A percentile compares a stretch with the other conserved stretches of the same genome.
Conservation (phyloP, 2,888 invertebrate species). For the Zaprionus lineosus region DNA sequence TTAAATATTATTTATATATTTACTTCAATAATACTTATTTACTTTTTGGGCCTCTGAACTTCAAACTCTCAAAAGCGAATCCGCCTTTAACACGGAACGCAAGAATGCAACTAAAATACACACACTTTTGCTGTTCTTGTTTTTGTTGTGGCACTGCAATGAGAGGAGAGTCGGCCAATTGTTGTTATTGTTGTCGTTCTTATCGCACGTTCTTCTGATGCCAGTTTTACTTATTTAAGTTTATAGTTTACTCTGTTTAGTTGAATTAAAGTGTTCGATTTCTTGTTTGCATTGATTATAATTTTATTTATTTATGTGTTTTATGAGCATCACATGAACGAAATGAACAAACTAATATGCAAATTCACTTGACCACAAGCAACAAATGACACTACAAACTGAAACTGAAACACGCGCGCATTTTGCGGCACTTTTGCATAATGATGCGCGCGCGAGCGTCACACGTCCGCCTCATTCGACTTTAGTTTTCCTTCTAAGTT, state of each 20-base stretch:
- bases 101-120: constrained; percentile 46
- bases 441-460: constrained; percentile 52
- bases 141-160: constrained; percentile 11
- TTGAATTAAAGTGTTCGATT: constrained; percentile 21
- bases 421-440: constrained; percentile 53
- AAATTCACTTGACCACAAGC: constrained; percentile 39
- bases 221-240: constrained; percentile 37
- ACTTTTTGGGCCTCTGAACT: constrained; percentile 35
- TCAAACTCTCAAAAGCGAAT: constrained; percentile 37
- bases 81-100: too few species aligned
- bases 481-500: constrained; percentile 47
- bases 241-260: constrained; percentile 25
- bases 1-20: constrained; percentile 26
- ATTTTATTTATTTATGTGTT: not conserved
- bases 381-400: constrained; percentile 36
- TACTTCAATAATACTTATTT: too few species aligned
- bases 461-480: constrained; percentile 52
- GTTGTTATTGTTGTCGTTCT: constrained; percentile 45
- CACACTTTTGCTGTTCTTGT: constrained; percentile 30
- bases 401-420: constrained; percentile 57
- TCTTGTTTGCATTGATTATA: too few species aligned
- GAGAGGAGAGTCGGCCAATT: constrained; percentile 28
- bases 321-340: constrained; percentile 19
- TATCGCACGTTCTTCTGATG: constrained; percentile 63
- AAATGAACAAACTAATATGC: constrained; percentile 22